These are phyloP conservation scores for Tenrec ecaudatus DNA, from an alignment of 2,113 vertebrate species.

Conservation along the genomic window DNA sequence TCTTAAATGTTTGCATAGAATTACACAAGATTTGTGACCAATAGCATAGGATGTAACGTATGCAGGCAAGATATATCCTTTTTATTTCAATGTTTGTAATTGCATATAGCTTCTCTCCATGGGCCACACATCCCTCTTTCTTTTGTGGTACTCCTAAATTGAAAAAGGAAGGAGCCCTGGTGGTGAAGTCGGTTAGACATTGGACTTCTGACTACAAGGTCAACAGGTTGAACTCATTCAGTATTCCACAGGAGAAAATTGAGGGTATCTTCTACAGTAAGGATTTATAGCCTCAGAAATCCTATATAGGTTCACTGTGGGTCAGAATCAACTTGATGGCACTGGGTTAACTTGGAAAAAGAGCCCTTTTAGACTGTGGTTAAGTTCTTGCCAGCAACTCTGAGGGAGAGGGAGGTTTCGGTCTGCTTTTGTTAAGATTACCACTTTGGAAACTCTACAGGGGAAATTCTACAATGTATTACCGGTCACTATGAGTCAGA, in stretches of 20 bases:
- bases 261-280: no score
- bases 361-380: background rate
- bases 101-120: background rate
- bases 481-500: background rate
- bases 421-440: background rate
- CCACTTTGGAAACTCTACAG: background rate
- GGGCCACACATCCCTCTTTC: background rate
- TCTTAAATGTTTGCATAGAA: constrained; percentile 54
- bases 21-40: constrained; percentile 41
- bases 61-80: background rate
- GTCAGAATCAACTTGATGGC: no score
- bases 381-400: background rate
- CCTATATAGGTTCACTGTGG: no score
- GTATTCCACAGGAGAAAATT: no score
- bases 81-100: background rate
- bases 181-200: no score
- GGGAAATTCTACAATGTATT: background rate
- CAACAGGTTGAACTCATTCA: no score
- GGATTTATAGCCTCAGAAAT: no score
- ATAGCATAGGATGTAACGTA: background rate
- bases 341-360: background rate
- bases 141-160: background rate
- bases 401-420: background rate
- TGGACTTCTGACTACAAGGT: no score
- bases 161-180: background rate